Conservation (phyloP, 2,797 vertebrate species). For the Botia kubotai region DNA sequence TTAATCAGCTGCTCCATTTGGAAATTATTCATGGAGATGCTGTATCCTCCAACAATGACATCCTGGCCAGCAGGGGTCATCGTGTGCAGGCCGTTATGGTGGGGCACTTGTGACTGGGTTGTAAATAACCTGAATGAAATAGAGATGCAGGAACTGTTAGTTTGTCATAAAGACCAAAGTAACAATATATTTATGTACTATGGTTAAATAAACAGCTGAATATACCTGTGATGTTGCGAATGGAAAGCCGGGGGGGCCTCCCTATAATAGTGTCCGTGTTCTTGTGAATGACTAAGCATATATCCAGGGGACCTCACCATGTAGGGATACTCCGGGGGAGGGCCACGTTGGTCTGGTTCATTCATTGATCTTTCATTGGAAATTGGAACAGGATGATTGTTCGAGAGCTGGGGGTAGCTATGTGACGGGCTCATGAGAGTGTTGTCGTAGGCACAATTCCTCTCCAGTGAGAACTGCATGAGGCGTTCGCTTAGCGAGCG, state of each 20-base stretch:
- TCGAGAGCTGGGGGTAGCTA: conserved; percentile 92
- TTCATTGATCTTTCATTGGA: conserved; percentile 53
- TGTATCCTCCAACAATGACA: conserved; percentile 70
- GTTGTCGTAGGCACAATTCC: conserved; percentile 77
- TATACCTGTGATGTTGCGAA: conserved; percentile 79
- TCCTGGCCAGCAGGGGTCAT: conserved; percentile 71
- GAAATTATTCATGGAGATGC: conserved; percentile 63
- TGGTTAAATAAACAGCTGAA: not conserved
- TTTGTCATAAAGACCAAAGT: not conserved
- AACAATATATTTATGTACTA: too few species aligned
- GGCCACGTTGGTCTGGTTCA: conserved; percentile 75
- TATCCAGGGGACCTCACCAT: conserved; percentile 77
- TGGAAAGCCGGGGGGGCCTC: conserved; percentile 76
- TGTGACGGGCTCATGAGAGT: conserved; percentile 85
- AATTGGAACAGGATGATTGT: conserved; percentile 61
- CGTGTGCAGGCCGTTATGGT: conserved; percentile 65
- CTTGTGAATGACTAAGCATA: conserved; percentile 76
- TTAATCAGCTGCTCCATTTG: conserved; percentile 79
- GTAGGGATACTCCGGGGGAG: conserved; percentile 90
- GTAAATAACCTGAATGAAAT: conserved; percentile 77
- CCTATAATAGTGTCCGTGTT: conserved; percentile 73
- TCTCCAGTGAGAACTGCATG: conserved; percentile 92
- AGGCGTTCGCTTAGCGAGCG: conserved; percentile 94
- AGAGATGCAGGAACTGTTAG: conserved; percentile 46
- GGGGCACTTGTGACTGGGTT: conserved; percentile 72